These are phyloP conservation scores for Sinocyclocheilus anophthalmus DNA, from an alignment of 2,113 vertebrate species.

Conservation along the genomic window DNA sequence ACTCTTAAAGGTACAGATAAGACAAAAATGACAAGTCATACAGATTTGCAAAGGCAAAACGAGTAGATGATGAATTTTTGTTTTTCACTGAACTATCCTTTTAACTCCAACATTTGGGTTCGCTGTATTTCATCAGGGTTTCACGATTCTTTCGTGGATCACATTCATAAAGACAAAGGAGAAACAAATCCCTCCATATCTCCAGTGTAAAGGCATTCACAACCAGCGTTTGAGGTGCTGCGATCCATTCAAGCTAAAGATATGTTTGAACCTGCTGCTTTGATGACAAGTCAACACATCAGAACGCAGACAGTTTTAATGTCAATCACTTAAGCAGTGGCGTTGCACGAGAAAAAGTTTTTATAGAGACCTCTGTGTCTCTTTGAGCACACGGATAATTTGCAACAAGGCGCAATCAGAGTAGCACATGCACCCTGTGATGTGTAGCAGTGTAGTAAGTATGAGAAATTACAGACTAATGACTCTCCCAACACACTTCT, in stretches of 20 bases:
- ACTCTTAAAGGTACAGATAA: neutral
- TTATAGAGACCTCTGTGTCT: neutral
- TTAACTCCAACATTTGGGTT: neutral
- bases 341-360: neutral
- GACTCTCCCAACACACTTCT: neutral
- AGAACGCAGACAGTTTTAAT: neutral
- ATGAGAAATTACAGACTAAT: neutral
- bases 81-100: neutral
- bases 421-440: neutral
- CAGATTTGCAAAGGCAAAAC: neutral
- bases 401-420: neutral
- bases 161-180: constrained; percentile 10
- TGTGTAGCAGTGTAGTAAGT: neutral
- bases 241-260: constrained; percentile 7
- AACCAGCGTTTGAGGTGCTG: neutral
- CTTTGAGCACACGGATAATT: neutral
- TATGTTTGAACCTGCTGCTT: constrained; percentile 20
- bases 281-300: constrained; percentile 31
- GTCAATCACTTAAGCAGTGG: constrained; percentile 9
- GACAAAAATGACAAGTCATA: neutral
- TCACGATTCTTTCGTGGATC: neutral
- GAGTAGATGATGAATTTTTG: neutral
- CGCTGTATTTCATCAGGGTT: neutral
- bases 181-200: neutral
- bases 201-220: neutral